Percentiles rank a stretch among this genome's conserved stretches.
Conservation (phyloP, 1,140 invertebrate genomes). For the Trissolcus basalis region DNA sequence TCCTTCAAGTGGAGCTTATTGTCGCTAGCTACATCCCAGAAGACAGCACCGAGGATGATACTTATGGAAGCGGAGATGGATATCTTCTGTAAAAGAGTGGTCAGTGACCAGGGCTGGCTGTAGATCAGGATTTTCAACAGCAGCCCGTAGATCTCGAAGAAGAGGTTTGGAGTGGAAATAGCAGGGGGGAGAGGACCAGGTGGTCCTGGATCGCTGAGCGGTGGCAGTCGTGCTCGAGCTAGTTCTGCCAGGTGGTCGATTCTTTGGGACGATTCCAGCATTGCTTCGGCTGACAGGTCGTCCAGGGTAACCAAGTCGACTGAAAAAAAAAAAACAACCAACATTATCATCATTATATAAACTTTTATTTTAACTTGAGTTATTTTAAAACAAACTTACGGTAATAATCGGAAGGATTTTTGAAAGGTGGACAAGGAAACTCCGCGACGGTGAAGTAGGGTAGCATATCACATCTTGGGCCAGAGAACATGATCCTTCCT, state of each 20-base stretch:
- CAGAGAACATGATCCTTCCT: constrained; percentile 93
- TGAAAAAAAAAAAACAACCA: constrained; percentile 66
- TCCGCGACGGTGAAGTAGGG: constrained; percentile 95
- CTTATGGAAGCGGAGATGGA: constrained; percentile 87
- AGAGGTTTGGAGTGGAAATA: constrained; percentile 78
- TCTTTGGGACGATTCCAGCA: constrained; percentile 94
- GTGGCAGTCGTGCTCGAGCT: constrained; percentile 79
- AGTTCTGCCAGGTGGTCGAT: constrained; percentile 92
- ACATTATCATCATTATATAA: constrained; percentile 10
- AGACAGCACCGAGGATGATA: constrained; percentile 89
- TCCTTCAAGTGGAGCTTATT: constrained; percentile 84
- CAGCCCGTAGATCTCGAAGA: constrained; percentile 82
- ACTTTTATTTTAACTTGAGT: background rate
- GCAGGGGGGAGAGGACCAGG: constrained; percentile 84
- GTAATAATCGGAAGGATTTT: constrained; percentile 97
- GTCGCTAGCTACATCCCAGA: constrained; percentile 89
- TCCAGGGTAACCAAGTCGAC: constrained; percentile 96
- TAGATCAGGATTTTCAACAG: constrained; percentile 82
- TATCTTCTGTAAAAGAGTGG: constrained; percentile 85
- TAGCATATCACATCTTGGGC: constrained; percentile 90
- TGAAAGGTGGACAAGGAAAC: constrained; percentile 95
- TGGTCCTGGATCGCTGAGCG: constrained; percentile 85
- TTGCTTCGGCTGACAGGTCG: constrained; percentile 92
- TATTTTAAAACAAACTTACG: constrained; percentile 79
- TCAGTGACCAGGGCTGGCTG: constrained; percentile 90